Percentiles rank a stretch among this genome's conserved stretches.
These are phyloP conservation scores for Limnephilus lunatus DNA, from an alignment of 2,888 invertebrate genomes.

Conservation along the genomic window DNA sequence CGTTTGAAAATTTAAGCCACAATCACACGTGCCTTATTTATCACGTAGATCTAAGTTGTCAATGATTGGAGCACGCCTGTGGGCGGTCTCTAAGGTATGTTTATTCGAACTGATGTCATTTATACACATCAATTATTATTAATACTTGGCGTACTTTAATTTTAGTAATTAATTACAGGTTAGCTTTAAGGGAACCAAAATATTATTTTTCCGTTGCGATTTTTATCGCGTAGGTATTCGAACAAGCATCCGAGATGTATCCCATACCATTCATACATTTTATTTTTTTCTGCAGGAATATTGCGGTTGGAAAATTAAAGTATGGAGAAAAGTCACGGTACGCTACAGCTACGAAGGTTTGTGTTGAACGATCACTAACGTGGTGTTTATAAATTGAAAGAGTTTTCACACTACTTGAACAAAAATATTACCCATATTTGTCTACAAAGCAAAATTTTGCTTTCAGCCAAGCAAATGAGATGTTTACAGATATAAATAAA, in stretches of 20 bases:
- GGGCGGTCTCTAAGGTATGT: neutral
- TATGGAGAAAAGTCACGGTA: neutral
- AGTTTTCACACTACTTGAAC: neutral
- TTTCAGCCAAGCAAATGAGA: neutral
- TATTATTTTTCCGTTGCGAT: neutral
- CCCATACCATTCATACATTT: neutral
- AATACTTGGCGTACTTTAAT: neutral
- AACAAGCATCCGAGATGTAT: no score
- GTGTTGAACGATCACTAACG: neutral
- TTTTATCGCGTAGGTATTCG: neutral
- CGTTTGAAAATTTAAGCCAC: neutral
- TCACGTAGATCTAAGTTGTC: neutral
- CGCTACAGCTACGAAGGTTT: neutral
- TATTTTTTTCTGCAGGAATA: neutral
- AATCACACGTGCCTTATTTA: neutral
- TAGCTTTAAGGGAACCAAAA: neutral
- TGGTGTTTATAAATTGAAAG: neutral
- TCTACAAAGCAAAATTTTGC: neutral
- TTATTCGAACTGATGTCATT: neutral
- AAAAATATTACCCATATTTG: neutral
- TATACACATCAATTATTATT: neutral
- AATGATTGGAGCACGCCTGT: neutral
- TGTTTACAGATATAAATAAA: neutral
- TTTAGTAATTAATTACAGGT: neutral
- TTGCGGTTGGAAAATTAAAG: neutral